Conservation (phyloP, 2,113 vertebrate species). For the Ptychochromis oligacanthus region DNA sequence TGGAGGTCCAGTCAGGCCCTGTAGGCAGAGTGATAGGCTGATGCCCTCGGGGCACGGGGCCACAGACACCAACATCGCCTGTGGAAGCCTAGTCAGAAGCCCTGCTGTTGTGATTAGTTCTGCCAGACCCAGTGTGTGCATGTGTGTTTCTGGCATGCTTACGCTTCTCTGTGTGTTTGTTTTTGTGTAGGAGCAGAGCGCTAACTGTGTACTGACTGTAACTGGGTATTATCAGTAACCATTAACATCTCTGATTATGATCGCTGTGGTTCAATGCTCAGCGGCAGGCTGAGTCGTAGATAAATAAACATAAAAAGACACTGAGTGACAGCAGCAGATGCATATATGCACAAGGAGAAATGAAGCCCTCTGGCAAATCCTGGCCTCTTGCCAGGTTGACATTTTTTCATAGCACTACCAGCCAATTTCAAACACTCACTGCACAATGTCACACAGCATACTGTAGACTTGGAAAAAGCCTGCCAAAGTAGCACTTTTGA, state of each 20-base stretch:
- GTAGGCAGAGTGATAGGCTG: slow-evolving; percentile 62
- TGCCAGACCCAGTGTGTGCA: slow-evolving; percentile 26
- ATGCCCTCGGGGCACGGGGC: slow-evolving; percentile 59
- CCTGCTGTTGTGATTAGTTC: slow-evolving; percentile 60
- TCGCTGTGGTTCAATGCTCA: slow-evolving; percentile 25
- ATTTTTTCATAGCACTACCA: slow-evolving; percentile 12
- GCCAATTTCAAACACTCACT: slow-evolving; percentile 34
- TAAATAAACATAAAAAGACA: slow-evolving; percentile 44
- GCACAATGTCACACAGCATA: slow-evolving; percentile 29
- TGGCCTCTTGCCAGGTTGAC: neutral
- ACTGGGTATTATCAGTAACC: slow-evolving; percentile 40
- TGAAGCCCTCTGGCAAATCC: slow-evolving; percentile 20
- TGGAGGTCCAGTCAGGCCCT: slow-evolving; percentile 49
- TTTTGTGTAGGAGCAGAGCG: slow-evolving; percentile 31
- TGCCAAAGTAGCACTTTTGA: slow-evolving; percentile 9
- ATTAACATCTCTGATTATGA: slow-evolving; percentile 62
- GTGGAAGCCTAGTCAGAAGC: slow-evolving; percentile 47
- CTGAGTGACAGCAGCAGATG: slow-evolving; percentile 23
- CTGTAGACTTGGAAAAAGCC: neutral
- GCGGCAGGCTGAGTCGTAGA: slow-evolving; percentile 35
- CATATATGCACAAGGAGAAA: slow-evolving; percentile 10
- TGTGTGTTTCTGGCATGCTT: neutral
- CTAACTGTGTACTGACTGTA: slow-evolving; percentile 31
- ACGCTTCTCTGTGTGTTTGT: slow-evolving; percentile 25
- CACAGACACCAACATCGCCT: slow-evolving; percentile 56